These are phyloP conservation scores for Gymnocephalus cernua DNA, from an alignment of 2,113 vertebrate genomes.

Conservation along the genomic window DNA sequence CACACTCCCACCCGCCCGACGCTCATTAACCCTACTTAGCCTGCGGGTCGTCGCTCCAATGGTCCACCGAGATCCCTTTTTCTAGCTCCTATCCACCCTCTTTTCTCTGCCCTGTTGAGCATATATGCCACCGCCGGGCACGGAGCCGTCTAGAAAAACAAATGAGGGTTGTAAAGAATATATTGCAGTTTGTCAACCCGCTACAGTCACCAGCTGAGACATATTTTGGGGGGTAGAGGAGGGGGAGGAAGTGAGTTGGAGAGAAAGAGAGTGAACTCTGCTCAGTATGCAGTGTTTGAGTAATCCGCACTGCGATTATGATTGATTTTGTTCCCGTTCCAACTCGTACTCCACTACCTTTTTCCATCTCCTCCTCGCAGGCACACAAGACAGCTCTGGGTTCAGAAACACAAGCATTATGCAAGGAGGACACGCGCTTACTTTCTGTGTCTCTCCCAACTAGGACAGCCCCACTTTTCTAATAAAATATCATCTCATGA, in stretches of 20 bases:
- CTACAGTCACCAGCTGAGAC: slow-evolving; percentile 64
- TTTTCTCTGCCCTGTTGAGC: slow-evolving; percentile 81
- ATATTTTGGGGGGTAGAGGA: slow-evolving; percentile 10
- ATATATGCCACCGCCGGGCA: slow-evolving; percentile 79
- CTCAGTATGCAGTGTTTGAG: slow-evolving; percentile 73
- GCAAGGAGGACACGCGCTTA: slow-evolving; percentile 9
- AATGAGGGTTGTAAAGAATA: slow-evolving; percentile 67
- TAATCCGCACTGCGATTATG: slow-evolving; percentile 73
- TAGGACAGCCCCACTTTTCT: slow-evolving; percentile 43
- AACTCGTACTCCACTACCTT: slow-evolving; percentile 52
- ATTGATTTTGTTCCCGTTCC: slow-evolving; percentile 77
- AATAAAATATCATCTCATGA: neutral
- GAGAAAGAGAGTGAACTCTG: slow-evolving; percentile 58
- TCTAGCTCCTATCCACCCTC: slow-evolving; percentile 59
- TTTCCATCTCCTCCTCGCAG: slow-evolving; percentile 38
- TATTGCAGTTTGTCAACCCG: slow-evolving; percentile 67
- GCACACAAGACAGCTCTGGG: slow-evolving; percentile 6
- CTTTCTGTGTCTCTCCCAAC: slow-evolving; percentile 41
- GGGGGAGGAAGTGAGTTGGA: neutral
- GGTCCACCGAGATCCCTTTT: slow-evolving; percentile 73
- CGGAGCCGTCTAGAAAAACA: slow-evolving; percentile 62
- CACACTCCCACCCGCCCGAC: neutral
- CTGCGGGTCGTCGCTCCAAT: slow-evolving; percentile 86
- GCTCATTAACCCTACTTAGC: slow-evolving; percentile 89
- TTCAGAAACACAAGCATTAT: slow-evolving; percentile 24